phyloP scores from a whole-genome alignment of 2,888 invertebrate species.

The Salticus scenicus region DNA sequence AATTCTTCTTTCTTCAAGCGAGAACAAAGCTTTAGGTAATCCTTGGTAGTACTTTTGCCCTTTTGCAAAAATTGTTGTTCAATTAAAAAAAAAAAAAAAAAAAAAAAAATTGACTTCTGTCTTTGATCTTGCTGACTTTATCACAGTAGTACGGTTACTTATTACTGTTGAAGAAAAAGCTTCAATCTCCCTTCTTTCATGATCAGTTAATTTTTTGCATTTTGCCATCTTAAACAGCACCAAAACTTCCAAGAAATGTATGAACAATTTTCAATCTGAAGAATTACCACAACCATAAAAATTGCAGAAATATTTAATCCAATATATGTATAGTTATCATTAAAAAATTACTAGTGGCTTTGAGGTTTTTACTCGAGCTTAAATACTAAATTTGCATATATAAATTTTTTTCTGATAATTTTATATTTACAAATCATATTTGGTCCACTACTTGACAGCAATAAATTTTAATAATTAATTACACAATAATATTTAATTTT shows the following conservation, averaged over 20 bases:
- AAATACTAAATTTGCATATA: constrained; percentile 2
- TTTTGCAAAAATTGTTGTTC: neutral
- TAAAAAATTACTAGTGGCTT: neutral
- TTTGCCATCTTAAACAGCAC: neutral
- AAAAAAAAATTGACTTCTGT: neutral
- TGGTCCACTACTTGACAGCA: no score
- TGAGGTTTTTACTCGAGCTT: neutral
- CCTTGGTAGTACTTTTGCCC: neutral
- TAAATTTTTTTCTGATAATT: neutral
- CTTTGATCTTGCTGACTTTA: constrained; percentile 8
- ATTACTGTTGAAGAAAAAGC: constrained; percentile 10
- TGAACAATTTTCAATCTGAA: neutral
- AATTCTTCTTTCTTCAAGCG: neutral
- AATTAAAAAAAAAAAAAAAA: no score
- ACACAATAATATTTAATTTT: no score
- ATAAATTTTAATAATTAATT: no score
- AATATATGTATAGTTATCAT: neutral
- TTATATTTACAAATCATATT: no score
- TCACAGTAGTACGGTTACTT: neutral
- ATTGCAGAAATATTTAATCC: neutral
- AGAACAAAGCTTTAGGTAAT: neutral
- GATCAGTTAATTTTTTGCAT: neutral
- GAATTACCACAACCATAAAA: neutral
- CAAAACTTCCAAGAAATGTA: neutral
- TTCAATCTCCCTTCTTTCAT: constrained; percentile 1